Evolutionary conservation across 2,888 invertebrate species (phyloP), one percentile per base, ranked within the genome.

Genomic region (Heliconius hortense): DNA sequence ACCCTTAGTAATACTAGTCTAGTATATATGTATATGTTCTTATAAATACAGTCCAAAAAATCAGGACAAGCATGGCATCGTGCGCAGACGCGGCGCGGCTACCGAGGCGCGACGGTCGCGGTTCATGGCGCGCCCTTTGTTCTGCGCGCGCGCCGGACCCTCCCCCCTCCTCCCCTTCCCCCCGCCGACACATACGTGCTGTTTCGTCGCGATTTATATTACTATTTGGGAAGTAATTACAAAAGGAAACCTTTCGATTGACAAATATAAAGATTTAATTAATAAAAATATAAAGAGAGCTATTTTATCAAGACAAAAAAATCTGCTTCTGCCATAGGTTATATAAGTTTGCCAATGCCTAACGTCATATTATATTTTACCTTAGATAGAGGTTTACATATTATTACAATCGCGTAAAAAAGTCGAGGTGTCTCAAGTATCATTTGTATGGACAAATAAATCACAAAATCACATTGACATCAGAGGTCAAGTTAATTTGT

Each of bases 71-170:
- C 77, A 70, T 67, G 69, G 78, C 76, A 76, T 77, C 76, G 77
- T 77, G 78, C 77, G 85, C 79, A 81, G 83, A 81, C 82, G 81
- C 81, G 82, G 81, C 82, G 82, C 84, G 85, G 82, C 87, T 84
- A 86, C 85, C 91, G 88, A 87, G 87, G 89, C 93, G 91, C 86
- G 89, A 89, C 93, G 82, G 93, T 89, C 89, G 88, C 91, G 93
- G 93, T 94, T 94, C 93, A 94, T 91, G 91, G 89, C 88, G 85
- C 93, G 93, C 94, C 93, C 93, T 94, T 94, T 94, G 93, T 94
- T 93, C 93, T 90, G 90, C 87, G 90, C 89, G 87, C 85, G 88
- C 87, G 79, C 53, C 75, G 70, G 68, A 59, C 76, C 70, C 75
- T 66, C 28, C 63, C 73, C 71, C 76, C 68, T 53, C n/a, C 21